These are phyloP conservation scores for Craterocephalus amniculus DNA, from an alignment of 2,797 vertebrate genomes.

Conservation along the genomic window DNA sequence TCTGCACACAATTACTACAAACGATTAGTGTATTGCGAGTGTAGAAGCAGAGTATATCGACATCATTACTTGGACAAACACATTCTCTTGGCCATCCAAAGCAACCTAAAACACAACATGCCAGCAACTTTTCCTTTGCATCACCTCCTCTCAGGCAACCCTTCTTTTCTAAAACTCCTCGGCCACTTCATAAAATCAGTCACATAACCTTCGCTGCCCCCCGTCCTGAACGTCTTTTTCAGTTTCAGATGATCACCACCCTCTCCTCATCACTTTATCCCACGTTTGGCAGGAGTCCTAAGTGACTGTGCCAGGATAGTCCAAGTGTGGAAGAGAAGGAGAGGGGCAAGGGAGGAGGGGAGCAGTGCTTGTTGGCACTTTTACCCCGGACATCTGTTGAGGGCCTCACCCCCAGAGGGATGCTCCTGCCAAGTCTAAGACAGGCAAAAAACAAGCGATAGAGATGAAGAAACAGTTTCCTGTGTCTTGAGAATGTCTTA, in stretches of 20 bases:
- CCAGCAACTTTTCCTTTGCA: slow-evolving; percentile 3
- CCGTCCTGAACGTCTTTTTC: slow-evolving; percentile 13
- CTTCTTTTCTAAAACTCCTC: slow-evolving; percentile 19
- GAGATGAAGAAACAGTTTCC: slow-evolving; percentile 21
- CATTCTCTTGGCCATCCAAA: slow-evolving; percentile 10
- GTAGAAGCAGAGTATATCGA: neutral
- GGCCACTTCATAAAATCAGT: slow-evolving; percentile 32
- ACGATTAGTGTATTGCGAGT: too few species aligned
- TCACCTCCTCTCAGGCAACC: slow-evolving; percentile 5
- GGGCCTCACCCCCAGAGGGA: slow-evolving; percentile 41
- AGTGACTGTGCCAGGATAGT: slow-evolving; percentile 40
- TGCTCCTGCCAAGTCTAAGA: slow-evolving; percentile 48
- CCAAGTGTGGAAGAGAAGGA: slow-evolving; percentile 20
- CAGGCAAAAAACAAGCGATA: slow-evolving; percentile 30
- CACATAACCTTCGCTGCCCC: slow-evolving; percentile 17
- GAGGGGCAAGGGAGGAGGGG: neutral
- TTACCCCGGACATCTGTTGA: slow-evolving; percentile 53
- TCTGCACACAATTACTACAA: neutral
- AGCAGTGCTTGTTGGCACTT: slow-evolving; percentile 52
- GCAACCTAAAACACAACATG: slow-evolving; percentile 29
- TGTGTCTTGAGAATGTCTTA: slow-evolving; percentile 57
- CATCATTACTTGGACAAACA: slow-evolving; percentile 11
- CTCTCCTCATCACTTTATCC: slow-evolving; percentile 51
- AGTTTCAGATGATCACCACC: slow-evolving; percentile 48
- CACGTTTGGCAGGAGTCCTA: slow-evolving; percentile 41